Conservation (phyloP, 2,113 vertebrate genomes). For the Nibea coibor region DNA sequence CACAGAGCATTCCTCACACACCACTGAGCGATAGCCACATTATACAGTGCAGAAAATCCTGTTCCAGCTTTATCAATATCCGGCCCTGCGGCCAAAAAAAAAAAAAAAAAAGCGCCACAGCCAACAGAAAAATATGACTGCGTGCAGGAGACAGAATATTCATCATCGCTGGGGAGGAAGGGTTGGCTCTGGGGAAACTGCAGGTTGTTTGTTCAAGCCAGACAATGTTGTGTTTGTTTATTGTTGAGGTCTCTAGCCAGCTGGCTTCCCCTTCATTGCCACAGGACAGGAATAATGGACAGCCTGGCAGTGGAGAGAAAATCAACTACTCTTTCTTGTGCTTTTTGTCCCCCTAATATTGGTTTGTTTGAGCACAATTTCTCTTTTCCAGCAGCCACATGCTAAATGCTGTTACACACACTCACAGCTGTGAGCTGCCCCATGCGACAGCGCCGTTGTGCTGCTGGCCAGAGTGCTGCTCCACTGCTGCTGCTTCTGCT, state of each 20-base stretch:
- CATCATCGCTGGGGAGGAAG: slow-evolving; percentile 64
- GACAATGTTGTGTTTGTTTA: slow-evolving; percentile 77
- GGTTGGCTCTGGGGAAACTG: slow-evolving; percentile 61
- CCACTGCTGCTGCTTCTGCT: slow-evolving; percentile 21
- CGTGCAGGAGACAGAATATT: slow-evolving; percentile 61
- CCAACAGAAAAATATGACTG: slow-evolving; percentile 65
- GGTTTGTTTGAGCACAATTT: slow-evolving; percentile 35
- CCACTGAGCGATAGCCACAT: slow-evolving; percentile 67
- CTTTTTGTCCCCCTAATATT: slow-evolving; percentile 15
- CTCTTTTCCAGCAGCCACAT: slow-evolving; percentile 11
- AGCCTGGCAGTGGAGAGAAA: slow-evolving; percentile 31
- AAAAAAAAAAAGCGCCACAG: slow-evolving; percentile 1
- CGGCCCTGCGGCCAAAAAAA: slow-evolving; percentile 57
- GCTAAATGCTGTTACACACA: slow-evolving; percentile 34
- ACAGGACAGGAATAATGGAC: slow-evolving; percentile 67
- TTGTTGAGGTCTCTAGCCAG: slow-evolving; percentile 72
- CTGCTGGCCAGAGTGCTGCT: slow-evolving; percentile 38
- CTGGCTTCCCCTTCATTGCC: slow-evolving; percentile 69
- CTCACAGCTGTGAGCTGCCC: slow-evolving; percentile 38
- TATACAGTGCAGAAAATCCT: slow-evolving; percentile 65
- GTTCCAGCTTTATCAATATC: slow-evolving; percentile 77
- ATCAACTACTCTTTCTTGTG: slow-evolving; percentile 22
- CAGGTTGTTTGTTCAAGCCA: slow-evolving; percentile 70
- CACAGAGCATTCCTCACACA: slow-evolving; percentile 59
- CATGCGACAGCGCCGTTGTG: background rate